Percentiles rank a stretch among this genome's conserved stretches.
These are phyloP conservation scores for Chrysomela aeneicollis DNA, from an alignment of 2,888 invertebrate genomes.

Conservation along the genomic window DNA sequence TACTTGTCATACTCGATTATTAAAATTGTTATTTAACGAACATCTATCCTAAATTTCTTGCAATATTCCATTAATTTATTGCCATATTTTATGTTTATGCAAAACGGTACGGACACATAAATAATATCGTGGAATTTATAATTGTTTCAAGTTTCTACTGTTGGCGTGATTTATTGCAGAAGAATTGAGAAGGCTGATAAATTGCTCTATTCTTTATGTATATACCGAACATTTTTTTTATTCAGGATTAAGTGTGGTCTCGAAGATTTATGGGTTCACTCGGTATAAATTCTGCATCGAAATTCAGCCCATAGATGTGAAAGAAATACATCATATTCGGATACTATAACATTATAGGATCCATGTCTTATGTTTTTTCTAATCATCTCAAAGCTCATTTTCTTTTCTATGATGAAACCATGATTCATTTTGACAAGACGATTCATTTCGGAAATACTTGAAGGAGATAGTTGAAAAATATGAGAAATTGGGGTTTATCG, in stretches of 20 bases:
- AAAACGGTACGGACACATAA: constrained; percentile 36
- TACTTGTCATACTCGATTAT: constrained; percentile 51
- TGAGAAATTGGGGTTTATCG: no score
- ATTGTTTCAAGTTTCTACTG: constrained; percentile 26
- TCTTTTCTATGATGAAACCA: no score
- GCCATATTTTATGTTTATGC: constrained; percentile 38
- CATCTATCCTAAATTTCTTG: constrained; percentile 50
- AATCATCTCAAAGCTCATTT: no score
- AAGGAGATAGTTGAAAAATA: no score
- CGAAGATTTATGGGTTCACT: not conserved
- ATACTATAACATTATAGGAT: no score
- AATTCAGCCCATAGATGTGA: no score
- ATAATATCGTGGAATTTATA: constrained; percentile 35
- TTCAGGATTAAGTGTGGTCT: not conserved
- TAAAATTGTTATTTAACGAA: constrained; percentile 51
- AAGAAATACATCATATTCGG: no score
- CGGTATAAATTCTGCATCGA: not conserved
- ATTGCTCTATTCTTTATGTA: constrained; percentile 1
- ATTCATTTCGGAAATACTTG: no score
- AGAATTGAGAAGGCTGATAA: constrained; percentile 1
- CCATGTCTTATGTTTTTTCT: no score
- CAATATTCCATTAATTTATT: constrained; percentile 40
- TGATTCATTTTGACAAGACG: no score
- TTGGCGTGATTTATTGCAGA: constrained; percentile 2
- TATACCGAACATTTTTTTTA: not conserved